Base-by-base conservation (phyloP, 2,797 vertebrate genomes). In the Sardinella longiceps region DNA sequence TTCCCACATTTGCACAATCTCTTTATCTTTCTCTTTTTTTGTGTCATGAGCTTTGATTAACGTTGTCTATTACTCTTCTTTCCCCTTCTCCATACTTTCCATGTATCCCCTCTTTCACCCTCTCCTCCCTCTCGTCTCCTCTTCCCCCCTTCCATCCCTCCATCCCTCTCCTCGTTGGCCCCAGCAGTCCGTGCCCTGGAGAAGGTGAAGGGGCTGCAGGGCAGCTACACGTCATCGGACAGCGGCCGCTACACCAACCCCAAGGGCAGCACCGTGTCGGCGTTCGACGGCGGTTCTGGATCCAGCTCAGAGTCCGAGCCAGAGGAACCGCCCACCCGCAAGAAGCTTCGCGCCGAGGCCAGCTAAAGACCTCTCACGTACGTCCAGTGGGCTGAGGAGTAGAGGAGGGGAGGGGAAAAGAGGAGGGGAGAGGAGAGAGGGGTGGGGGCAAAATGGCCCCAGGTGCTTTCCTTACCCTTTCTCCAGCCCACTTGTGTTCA, bases 231-330 rank as follows among this genome's bases (percentile, higher is more conserved):
- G 0, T 95, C 97, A 1, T 96, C 97, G 2, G 98, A 99, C 95
- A 97, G 94, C 97, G 98, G 96, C 96, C 97, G 98, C 89, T 99
- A 99, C 95, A 99, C 98, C 95, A 99, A 99, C 94, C 96, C 97
- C 93, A 99, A 99, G 93, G 98, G 98, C 95, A 97, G 98, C 93
- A 91, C 98, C 88, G 98, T 99, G 94, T 99, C 98, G 0, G 98
- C 98, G 86, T 99, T 99, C 80, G 98, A 99, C 88, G 98, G 98
- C 0, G 98, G 98, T 90, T 99, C 98, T 0, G 97, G 99, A 93
- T 98, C 98, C 81, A 99, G 97, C 95, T 99, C 98, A 0, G 98
- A 99, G 89, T 99, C 98, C 0, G 98, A 99, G 93, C 90, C 94
- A 0, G 98, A 99, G 84, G 97, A 98, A 93, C 96, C 96, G 3